Conservation (phyloP, 2,113 vertebrate species). For the Phylloscopus trochilus region DNA sequence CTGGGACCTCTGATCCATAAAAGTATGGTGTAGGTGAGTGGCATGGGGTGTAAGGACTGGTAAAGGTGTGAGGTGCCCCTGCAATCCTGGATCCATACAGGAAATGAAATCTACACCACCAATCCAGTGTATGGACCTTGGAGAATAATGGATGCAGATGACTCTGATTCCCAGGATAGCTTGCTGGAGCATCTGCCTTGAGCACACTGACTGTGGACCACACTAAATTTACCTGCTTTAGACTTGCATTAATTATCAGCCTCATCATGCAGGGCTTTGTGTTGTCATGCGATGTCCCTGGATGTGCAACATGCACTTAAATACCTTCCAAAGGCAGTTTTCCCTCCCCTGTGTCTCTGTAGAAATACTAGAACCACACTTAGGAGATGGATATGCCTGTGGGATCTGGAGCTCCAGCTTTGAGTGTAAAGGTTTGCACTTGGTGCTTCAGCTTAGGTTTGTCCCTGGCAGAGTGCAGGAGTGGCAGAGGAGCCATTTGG, state of each 20-base stretch:
- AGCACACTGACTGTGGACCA: neutral
- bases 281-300: constrained; percentile 31
- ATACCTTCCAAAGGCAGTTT: neutral
- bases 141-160: fast-evolving
- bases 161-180: fast-evolving
- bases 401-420: neutral
- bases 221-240: constrained; percentile 44
- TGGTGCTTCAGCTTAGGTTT: fast-evolving
- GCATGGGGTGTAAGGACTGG: neutral
- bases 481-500: fast-evolving
- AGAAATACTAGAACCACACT: neutral
- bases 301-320: neutral
- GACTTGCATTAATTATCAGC: neutral
- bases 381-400: fast-evolving
- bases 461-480: neutral
- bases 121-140: fast-evolving
- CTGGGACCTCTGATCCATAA: fast-evolving
- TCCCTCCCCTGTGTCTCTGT: fast-evolving
- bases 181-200: neutral
- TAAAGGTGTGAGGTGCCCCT: neutral
- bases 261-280: constrained; percentile 35
- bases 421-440: fast-evolving
- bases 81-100: fast-evolving
- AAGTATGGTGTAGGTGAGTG: neutral
- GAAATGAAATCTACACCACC: fast-evolving